These are phyloP conservation scores for Xyliphius kryptos DNA, from an alignment of 2,113 vertebrate species.

Conservation along the genomic window DNA sequence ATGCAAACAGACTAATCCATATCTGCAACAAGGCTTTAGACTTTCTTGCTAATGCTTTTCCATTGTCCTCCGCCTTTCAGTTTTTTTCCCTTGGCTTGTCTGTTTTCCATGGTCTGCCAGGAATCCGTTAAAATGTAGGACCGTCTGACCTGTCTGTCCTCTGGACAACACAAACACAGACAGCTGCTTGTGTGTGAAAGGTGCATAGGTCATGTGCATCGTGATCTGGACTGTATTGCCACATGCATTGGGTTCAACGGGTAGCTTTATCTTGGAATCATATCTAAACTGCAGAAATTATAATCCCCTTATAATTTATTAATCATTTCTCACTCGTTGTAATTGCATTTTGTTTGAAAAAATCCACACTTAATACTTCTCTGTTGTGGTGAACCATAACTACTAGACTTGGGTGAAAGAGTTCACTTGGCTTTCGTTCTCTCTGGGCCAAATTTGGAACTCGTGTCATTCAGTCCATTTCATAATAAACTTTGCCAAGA, in stretches of 20 bases:
- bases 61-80: not conserved
- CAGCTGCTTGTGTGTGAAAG: not conserved
- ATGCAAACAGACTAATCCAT: conserved; percentile 16
- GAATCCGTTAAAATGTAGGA: not conserved
- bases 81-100: not conserved
- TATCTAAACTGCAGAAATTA: not conserved
- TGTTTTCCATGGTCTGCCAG: not conserved
- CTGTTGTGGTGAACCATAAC: conserved; percentile 1
- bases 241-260: not conserved
- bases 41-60: conserved; percentile 7
- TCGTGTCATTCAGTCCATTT: conserved; percentile 34
- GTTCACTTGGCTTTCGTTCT: conserved; percentile 35
- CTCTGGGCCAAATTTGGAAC: conserved; percentile 39
- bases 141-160: conserved; percentile 2
- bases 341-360: conserved; percentile 5
- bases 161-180: conserved; percentile 3
- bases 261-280: not conserved
- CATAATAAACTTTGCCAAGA: conserved; percentile 40
- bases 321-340: not conserved
- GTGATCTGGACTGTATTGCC: not conserved
- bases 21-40: conserved; percentile 8
- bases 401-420: conserved; percentile 25
- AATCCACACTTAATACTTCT: not conserved
- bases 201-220: not conserved
- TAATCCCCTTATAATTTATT: not conserved